Base-by-base conservation (phyloP, 2,113 vertebrate genomes). In the Malurus alboscapulatus region DNA sequence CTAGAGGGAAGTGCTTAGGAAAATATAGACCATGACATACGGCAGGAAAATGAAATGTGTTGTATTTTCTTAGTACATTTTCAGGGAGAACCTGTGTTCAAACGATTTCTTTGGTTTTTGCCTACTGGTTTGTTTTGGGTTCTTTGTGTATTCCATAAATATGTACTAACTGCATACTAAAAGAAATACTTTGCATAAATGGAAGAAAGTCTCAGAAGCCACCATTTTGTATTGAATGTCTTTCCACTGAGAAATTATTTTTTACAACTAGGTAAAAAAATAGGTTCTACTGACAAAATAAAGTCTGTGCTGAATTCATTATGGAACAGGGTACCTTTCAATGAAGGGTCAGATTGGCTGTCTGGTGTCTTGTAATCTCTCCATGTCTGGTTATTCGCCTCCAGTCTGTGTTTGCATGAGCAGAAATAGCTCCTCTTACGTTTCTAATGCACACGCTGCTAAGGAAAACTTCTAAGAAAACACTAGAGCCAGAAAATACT, bases 81-180 rank as follows among this genome's bases (percentile, higher is more conserved):
- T 82, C 26, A 38, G 10, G 4, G 7, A 63, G 6, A 63, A 47
- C 8, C 8, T 40, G 7, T 20, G 10, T 62, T 87, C 20, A 53
- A 62, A 57, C 16, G 0, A 50, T 6, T 50, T 14, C 9, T 13
- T 14, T 21, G 30, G 66, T 53, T 38, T 14, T n/a, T 34, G 6
- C 32, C 6, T 47, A 5, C 6, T 1, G 0, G 16, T 32, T 2
- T 3, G 40, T 30, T 13, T 22, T 45, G 51, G 51, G 2, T 10
- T 24, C 7, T 65, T 58, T 58, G 1, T 15, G 17, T 61, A 15
- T 44, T 57, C 3, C 4, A 36, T 53, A 14, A 54, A 32, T 58
- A 36, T 12, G 32, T 66, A 34, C 29, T 42, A 79, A 72, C 17
- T 48, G 2, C 10, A 47, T 51, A 4, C 10, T 54, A 66, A 58